Evolutionary conservation across 2,888 invertebrate species (phyloP).

Genomic region (Eledona agricola): DNA sequence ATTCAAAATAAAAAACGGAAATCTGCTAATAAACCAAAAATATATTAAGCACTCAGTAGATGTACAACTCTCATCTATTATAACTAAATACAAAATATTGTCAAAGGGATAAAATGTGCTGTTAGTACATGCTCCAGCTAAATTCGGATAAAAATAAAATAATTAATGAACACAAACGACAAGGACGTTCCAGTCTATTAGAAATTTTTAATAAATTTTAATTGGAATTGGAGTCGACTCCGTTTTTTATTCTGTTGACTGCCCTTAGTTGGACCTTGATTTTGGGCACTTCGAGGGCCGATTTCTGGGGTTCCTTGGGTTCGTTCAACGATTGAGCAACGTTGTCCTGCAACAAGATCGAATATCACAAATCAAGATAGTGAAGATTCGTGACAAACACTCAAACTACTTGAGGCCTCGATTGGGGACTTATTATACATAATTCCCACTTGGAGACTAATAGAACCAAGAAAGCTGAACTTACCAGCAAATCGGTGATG

Average conservation of each 20-base stretch:
- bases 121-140: too few relatives aligned
- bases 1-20: too few relatives aligned
- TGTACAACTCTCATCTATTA: too few relatives aligned
- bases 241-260: slow-evolving; percentile 40
- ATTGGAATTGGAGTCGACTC: slow-evolving; percentile 32
- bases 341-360: slow-evolving; percentile 49
- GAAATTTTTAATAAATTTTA: slow-evolving; percentile 5
- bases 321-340: slow-evolving; percentile 47
- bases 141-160: neutral
- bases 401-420: too few relatives aligned
- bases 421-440: too few relatives aligned
- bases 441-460: slow-evolving; percentile 28
- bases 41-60: too few relatives aligned
- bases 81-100: too few relatives aligned
- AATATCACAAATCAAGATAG: slow-evolving; percentile 3
- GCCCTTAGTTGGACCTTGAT: slow-evolving; percentile 49
- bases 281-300: slow-evolving; percentile 49
- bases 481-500: slow-evolving; percentile 66
- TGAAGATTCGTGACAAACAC: too few relatives aligned
- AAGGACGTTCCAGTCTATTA: neutral
- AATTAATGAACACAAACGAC: neutral
- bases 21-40: too few relatives aligned
- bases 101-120: too few relatives aligned
- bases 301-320: slow-evolving; percentile 41
- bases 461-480: slow-evolving; percentile 41